These are phyloP conservation scores for Excalfactoria chinensis DNA, from an alignment of 2,113 vertebrate species.

Conservation along the genomic window DNA sequence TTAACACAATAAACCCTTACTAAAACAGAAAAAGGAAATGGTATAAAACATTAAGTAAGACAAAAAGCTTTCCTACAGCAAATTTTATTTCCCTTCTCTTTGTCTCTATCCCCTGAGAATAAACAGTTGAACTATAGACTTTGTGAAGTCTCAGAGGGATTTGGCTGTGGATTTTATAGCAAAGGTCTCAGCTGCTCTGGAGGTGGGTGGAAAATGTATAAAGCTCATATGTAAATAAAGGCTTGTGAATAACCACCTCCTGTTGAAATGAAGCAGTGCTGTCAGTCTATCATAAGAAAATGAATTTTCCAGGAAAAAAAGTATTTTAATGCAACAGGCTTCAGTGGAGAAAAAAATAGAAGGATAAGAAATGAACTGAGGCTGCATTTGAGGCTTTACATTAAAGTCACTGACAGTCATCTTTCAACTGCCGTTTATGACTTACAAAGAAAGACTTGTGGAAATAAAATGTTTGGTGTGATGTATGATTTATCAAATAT, in stretches of 20 bases:
- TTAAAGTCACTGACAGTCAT: not conserved
- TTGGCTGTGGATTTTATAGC: not conserved
- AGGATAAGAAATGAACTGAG: not conserved
- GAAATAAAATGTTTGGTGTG: not conserved
- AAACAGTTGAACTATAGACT: not conserved
- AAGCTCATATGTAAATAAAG: not conserved
- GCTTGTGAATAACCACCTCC: not conserved
- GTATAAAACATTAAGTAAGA: not conserved
- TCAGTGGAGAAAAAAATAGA: not conserved
- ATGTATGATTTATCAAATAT: not conserved
- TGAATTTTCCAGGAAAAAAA: slow-evolving; percentile 12
- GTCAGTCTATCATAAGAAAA: not conserved
- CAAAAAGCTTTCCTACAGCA: not conserved
- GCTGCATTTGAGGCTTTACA: not conserved
- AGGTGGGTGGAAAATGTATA: not conserved
- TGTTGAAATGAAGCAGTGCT: not conserved
- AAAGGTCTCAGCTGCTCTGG: not conserved
- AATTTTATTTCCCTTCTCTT: not conserved
- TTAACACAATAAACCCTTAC: not conserved
- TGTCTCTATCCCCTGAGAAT: not conserved
- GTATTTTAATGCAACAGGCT: not conserved
- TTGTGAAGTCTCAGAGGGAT: not conserved
- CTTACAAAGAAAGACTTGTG: not conserved
- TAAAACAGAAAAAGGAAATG: not conserved
- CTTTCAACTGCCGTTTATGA: not conserved